Evolutionary conservation across 2,888 invertebrate genomes (phyloP), one percentile per base, ranked within the genome.

Genomic region (Aricia artaxerxes): DNA sequence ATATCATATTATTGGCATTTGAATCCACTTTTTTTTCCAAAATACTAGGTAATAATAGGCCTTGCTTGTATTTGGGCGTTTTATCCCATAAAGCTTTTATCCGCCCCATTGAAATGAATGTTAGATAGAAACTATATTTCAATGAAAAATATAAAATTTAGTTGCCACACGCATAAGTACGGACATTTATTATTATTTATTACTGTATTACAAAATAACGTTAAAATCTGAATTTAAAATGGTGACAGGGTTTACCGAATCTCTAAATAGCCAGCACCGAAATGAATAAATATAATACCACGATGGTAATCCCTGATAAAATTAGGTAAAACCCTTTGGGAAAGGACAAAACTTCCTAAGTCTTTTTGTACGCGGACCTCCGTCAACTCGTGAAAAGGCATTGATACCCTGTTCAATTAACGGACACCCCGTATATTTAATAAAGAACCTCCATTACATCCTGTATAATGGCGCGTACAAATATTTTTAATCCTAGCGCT

Each of bases 381-480:
- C 92, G 85, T 93, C 93, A 93, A 85, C 82, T 82, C 83, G 82
- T 86, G 85, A 87, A 89, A 86, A 83, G 85, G 84, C 91, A 92
- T 92, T 92, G 89, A 90, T 91, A 86, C 84, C 87, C 87, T 86
- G 87, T 87, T 90, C 91, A 92, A 93, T 93, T 94, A 93, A 91
- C 88, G 87, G 82, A 85, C 91, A 88, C 86, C 89, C 90, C 89
- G 92, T 90, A 88, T 87, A 88, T 89, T 92, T 93, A 92, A 93
- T 93, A 93, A 92, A 93, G 92, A 90, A 91, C 86, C 93, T 93
- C 93, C 94, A 94, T 94, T 93, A 93, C 93, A 91, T 88, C 87
- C 87, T 92, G 92, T 92, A 94, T 94, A 94, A 94, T 94, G 93
- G 93, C 88, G 88, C 93, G 92, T 91, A 92, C 94, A 93, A 94